These are phyloP conservation scores for Drosophila helvetica DNA, from an alignment of 2,888 invertebrate genomes.

Conservation along the genomic window DNA sequence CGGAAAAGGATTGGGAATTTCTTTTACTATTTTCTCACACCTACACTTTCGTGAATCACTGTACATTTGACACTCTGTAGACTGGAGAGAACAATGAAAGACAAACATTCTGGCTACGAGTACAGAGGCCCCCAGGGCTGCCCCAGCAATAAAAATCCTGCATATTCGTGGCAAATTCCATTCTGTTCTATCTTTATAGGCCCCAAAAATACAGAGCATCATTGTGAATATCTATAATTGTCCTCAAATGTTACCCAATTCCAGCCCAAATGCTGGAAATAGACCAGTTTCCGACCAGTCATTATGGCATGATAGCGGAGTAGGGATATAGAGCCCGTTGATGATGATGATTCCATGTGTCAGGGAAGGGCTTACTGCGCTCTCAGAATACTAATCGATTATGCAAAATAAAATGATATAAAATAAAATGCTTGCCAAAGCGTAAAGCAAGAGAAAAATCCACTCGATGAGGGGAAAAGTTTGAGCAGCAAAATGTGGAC, in stretches of 20 bases:
- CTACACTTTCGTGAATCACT: not conserved
- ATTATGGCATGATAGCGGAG: constrained; percentile 43
- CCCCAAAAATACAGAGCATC: constrained; percentile 59
- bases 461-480: constrained; percentile 26
- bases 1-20: not conserved
- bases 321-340: not conserved
- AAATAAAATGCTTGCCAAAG: constrained; percentile 39
- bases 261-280: too few relatives aligned
- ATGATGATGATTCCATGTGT: constrained; percentile 52
- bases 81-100: constrained; percentile 12
- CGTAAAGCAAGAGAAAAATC: constrained; percentile 29
- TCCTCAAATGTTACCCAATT: constrained; percentile 57
- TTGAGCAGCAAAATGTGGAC: constrained; percentile 41
- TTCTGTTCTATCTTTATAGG: constrained; percentile 27
- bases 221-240: constrained; percentile 70
- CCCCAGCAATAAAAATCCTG: not conserved
- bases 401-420: constrained; percentile 61
- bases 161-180: constrained; percentile 4
- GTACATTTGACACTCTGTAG: constrained; percentile 11
- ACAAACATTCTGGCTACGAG: constrained; percentile 1
- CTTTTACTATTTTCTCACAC: not conserved
- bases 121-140: not conserved
- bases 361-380: constrained; percentile 45
- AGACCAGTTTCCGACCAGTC: constrained; percentile 60
- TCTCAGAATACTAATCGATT: constrained; percentile 62